Evolutionary conservation across 2,113 vertebrate species (phyloP).

Genomic region (Chiloscyllium plagiosum): DNA sequence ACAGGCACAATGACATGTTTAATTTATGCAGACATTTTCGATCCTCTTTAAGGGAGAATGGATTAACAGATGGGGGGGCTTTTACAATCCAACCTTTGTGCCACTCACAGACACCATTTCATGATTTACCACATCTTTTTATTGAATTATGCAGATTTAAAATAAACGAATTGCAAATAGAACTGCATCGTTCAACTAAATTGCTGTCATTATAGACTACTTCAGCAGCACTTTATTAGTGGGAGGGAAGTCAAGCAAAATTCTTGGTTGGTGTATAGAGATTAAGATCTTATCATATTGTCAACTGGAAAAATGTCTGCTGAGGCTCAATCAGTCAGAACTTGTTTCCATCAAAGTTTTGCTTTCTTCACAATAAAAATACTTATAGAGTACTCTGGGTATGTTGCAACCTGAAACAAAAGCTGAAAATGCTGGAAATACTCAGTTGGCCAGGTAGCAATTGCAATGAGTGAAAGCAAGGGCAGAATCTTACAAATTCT

Average conservation of each 20-base stretch:
- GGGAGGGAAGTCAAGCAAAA: neutral
- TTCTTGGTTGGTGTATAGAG: neutral
- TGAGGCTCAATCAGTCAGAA: neutral
- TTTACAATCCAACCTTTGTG: neutral
- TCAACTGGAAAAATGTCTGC: neutral
- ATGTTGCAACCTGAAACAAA: neutral
- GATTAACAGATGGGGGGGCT: neutral
- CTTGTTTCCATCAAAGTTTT: neutral
- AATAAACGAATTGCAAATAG: neutral
- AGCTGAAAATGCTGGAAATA: neutral
- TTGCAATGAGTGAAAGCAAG: no score
- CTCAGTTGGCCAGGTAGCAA: neutral
- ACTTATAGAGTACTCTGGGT: neutral
- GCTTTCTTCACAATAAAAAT: neutral
- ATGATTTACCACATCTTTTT: neutral
- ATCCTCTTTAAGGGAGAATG: neutral
- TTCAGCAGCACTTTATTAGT: neutral
- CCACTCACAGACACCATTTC: neutral
- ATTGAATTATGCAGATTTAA: slow-evolving; percentile 4
- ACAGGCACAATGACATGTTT: neutral
- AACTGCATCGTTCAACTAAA: neutral
- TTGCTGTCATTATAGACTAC: neutral
- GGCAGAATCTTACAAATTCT: no score
- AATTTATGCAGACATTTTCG: neutral
- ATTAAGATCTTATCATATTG: neutral